These are phyloP conservation scores for Sisyra nigra DNA, from an alignment of 2,888 invertebrate species.

Conservation along the genomic window DNA sequence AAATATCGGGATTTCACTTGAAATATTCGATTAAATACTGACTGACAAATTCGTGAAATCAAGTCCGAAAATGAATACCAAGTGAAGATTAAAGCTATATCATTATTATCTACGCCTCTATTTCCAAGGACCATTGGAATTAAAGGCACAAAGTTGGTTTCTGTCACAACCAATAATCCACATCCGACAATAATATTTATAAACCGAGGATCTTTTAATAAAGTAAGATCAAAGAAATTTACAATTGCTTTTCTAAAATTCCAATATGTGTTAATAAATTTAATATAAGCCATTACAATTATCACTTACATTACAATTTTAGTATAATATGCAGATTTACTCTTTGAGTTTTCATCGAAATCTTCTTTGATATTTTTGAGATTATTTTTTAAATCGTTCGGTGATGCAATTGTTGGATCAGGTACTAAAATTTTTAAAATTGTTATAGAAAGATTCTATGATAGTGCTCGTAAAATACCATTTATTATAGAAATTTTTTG, in stretches of 20 bases:
- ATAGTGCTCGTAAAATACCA: no score
- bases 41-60: constrained; percentile 43
- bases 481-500: not conserved
- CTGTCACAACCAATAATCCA: constrained; percentile 49
- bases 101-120: constrained; percentile 35
- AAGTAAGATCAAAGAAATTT: constrained; percentile 41
- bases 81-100: constrained; percentile 51
- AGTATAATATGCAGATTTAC: not conserved
- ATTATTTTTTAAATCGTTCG: no score
- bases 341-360: not conserved
- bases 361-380: no score
- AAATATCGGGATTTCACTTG: constrained; percentile 44
- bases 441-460: no score
- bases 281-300: no score
- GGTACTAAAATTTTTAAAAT: no score
- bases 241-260: constrained; percentile 21
- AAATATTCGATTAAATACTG: constrained; percentile 41
- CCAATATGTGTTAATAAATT: not conserved
- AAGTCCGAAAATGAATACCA: constrained; percentile 53
- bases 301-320: no score
- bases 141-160: constrained; percentile 51
- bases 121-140: constrained; percentile 46
- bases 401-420: no score
- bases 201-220: constrained; percentile 46
- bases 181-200: constrained; percentile 55